phyloP scores from a whole-genome alignment of 2,888 invertebrate genomes.

The Archips crataeganus region DNA sequence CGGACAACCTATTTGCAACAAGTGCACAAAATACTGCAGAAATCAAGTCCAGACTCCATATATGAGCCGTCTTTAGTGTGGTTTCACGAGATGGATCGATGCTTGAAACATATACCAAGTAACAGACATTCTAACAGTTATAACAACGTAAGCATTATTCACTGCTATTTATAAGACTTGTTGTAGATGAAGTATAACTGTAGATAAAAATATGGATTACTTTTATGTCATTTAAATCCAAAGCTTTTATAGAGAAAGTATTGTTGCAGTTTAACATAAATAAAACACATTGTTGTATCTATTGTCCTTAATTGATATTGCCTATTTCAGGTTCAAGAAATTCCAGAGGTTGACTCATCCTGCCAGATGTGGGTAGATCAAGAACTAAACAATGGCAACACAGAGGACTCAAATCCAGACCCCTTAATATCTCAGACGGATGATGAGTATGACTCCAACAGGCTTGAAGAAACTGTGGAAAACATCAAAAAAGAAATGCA shows the following conservation, averaged over 20 bases:
- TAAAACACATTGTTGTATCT: not conserved
- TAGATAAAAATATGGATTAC: no score
- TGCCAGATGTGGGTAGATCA: conserved; percentile 67
- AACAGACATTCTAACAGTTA: conserved; percentile 56
- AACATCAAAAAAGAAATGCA: conserved; percentile 53
- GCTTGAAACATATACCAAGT: conserved; percentile 69
- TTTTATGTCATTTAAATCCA: no score
- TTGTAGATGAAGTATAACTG: no score
- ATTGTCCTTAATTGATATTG: not conserved
- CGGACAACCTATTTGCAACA: conserved; percentile 80
- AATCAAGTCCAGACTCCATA: conserved; percentile 69
- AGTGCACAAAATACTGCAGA: conserved; percentile 75
- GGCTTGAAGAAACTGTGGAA: conserved; percentile 42
- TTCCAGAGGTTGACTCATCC: conserved; percentile 65
- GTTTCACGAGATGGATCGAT: conserved; percentile 77
- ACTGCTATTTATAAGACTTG: not conserved
- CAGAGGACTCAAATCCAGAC: conserved; percentile 62
- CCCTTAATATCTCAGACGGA: conserved; percentile 64
- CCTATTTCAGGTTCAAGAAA: conserved; percentile 59
- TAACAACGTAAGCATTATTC: conserved; percentile 50
- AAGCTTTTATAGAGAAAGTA: no score
- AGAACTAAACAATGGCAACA: conserved; percentile 54
- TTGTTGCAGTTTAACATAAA: no score
- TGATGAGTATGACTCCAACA: conserved; percentile 60
- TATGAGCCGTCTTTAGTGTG: conserved; percentile 74